Evolutionary conservation across 2,888 invertebrate genomes (phyloP).

Genomic region (Spilosoma lubricipeda): DNA sequence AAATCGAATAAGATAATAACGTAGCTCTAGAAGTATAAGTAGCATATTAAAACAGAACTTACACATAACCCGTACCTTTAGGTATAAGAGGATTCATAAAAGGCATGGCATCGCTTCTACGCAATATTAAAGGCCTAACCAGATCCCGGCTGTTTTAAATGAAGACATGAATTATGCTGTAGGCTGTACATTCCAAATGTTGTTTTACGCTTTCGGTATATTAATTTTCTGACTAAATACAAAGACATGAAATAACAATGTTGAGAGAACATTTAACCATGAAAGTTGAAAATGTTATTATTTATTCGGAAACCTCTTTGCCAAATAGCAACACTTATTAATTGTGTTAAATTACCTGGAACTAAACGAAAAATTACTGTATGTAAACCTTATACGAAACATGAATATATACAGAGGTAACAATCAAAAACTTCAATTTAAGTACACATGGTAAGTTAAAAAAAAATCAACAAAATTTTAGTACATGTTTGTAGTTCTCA

Average conservation of each 20-base stretch:
- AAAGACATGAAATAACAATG: not conserved
- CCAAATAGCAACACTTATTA: no score
- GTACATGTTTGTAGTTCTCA: no score
- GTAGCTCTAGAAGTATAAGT: not conserved
- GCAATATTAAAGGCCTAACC: conserved; percentile 1
- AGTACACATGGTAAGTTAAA: not conserved
- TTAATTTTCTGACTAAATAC: not conserved
- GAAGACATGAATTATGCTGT: conserved; percentile 16
- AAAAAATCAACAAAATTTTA: not conserved
- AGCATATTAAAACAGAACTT: not conserved
- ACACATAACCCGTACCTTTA: not conserved
- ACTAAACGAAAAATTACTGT: no score
- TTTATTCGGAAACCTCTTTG: not conserved
- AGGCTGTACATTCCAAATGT: not conserved
- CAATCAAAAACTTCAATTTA: not conserved
- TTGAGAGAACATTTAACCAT: not conserved
- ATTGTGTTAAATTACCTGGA: no score
- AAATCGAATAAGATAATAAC: not conserved
- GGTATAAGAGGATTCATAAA: conserved; percentile 2
- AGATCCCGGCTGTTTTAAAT: not conserved
- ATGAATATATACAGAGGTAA: no score
- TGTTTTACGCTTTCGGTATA: not conserved
- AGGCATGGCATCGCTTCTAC: conserved; percentile 5
- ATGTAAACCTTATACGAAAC: no score
- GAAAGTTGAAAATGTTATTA: not conserved